phyloP scores from a whole-genome alignment of 2,888 invertebrate species.

The Ophion obscuratus region DNA sequence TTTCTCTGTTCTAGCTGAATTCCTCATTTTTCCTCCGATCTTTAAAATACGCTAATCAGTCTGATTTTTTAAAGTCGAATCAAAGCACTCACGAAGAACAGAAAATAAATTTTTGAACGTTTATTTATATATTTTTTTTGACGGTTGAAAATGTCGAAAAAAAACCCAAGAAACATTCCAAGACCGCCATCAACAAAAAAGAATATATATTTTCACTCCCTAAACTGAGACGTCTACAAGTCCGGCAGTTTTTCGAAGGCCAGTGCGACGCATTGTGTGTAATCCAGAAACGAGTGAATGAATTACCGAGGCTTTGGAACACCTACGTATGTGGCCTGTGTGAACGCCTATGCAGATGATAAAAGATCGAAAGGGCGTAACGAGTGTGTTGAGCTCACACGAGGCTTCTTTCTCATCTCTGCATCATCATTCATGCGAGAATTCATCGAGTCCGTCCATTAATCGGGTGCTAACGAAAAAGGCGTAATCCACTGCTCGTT shows the following conservation, averaged over 20 bases:
- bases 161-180: too few species aligned
- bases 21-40: too few species aligned
- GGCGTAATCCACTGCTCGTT: background rate
- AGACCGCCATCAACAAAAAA: background rate
- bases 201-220: background rate
- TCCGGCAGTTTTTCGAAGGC: background rate
- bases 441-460: constrained; percentile 2
- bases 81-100: too few species aligned
- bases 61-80: too few species aligned
- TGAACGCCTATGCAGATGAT: background rate
- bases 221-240: background rate
- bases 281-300: constrained; percentile 27
- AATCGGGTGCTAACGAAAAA: background rate
- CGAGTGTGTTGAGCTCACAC: constrained; percentile 8
- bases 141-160: too few species aligned
- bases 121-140: too few species aligned
- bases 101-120: too few species aligned
- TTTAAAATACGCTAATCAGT: too few species aligned
- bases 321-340: background rate
- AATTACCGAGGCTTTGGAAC: background rate
- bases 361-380: constrained; percentile 9
- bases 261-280: constrained; percentile 17
- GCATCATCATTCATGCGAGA: constrained; percentile 13
- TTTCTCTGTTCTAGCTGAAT: too few species aligned
- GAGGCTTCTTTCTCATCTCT: background rate